Evolutionary conservation across 2,113 vertebrate genomes (phyloP).

Genomic region (Cricetomys ansorgei): DNA sequence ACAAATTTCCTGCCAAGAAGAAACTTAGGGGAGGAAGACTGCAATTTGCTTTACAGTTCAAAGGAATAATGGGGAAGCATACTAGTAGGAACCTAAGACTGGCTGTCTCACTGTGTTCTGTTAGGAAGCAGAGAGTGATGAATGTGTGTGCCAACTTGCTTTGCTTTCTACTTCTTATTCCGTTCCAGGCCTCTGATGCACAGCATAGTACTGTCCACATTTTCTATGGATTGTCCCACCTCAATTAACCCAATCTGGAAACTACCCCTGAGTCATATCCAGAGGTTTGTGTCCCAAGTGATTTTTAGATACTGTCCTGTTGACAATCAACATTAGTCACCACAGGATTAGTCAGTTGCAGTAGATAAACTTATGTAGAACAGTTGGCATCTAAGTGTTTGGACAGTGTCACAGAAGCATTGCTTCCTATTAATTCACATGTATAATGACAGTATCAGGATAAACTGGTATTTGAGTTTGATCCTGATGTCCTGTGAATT

Average conservation of each 20-base stretch:
- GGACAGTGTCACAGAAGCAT: not conserved
- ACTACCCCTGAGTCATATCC: not conserved
- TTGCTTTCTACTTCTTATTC: not conserved
- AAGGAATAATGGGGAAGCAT: not conserved
- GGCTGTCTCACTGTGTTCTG: not conserved
- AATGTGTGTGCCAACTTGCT: accelerated
- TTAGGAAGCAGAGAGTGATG: not conserved
- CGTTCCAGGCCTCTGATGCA: not conserved
- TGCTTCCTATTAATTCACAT: not conserved
- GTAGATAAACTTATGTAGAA: not conserved
- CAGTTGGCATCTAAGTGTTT: not conserved
- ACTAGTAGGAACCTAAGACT: not conserved
- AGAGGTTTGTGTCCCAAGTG: not conserved
- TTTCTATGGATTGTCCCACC: not conserved
- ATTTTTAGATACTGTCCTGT: not conserved
- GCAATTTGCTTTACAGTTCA: not conserved
- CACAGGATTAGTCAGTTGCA: not conserved
- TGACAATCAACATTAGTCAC: too few species aligned
- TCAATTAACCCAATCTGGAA: not conserved
- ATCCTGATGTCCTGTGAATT: not conserved
- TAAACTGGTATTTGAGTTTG: not conserved
- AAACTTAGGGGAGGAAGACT: not conserved
- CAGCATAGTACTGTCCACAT: not conserved
- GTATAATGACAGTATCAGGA: not conserved
- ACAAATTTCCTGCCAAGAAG: not conserved